Evolutionary conservation across 2,113 vertebrate species (phyloP).

Genomic region (Dolichallabes microphthalmus): DNA sequence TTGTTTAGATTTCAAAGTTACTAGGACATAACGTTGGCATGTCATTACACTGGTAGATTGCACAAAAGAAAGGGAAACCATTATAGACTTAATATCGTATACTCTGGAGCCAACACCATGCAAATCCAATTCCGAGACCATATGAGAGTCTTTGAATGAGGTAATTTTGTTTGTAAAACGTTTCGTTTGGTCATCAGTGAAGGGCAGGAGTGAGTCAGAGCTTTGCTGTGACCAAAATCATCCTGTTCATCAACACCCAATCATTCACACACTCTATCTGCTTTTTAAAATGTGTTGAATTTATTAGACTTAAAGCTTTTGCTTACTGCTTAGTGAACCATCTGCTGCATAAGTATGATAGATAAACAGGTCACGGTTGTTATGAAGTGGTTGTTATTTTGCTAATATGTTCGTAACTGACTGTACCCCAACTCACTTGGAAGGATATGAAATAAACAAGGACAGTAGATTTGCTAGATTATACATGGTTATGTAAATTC

Average conservation of each 20-base stretch:
- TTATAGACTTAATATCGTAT: neutral
- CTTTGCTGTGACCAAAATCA: neutral
- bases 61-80: neutral
- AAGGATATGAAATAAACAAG: neutral
- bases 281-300: neutral
- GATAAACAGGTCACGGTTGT: neutral
- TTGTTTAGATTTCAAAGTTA: neutral
- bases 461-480: neutral
- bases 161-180: neutral
- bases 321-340: neutral
- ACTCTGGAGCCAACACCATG: neutral
- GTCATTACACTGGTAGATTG: neutral
- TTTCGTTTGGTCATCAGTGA: neutral
- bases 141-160: neutral
- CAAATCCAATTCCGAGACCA: neutral
- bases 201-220: slow-evolving; percentile 6
- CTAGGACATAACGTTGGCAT: neutral
- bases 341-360: slow-evolving; percentile 3
- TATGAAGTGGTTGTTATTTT: neutral
- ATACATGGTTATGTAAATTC: too few relatives aligned
- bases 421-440: neutral
- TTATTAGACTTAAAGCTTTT: neutral
- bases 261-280: neutral
- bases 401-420: slow-evolving; percentile 1
- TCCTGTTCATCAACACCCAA: neutral